Evolutionary conservation across 2,888 invertebrate species (phyloP).

Genomic region (Penaeus monodon): DNA sequence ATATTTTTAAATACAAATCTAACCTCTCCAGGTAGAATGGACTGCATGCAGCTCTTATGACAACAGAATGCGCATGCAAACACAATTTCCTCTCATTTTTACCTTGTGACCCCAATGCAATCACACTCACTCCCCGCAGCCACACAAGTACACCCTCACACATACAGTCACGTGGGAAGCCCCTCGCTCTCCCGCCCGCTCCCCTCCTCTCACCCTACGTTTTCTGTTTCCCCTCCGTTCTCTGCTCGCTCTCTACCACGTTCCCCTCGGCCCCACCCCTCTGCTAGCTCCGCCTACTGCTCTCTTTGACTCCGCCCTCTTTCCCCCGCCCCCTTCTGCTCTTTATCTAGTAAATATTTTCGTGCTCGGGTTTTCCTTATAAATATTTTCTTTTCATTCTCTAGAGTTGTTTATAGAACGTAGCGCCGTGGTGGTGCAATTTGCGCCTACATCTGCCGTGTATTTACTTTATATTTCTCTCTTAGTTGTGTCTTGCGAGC

Average conservation of each 20-base stretch:
- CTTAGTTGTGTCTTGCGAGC: no score
- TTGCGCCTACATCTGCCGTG: no score
- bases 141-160: slow-evolving; percentile 30
- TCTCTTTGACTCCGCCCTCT: slow-evolving; percentile 39
- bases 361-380: background rate
- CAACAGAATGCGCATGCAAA: no score
- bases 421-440: no score
- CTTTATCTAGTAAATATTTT: slow-evolving; percentile 23
- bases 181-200: background rate
- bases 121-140: slow-evolving; percentile 2
- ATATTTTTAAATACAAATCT: no score
- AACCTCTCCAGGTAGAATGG: no score
- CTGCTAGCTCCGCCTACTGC: slow-evolving; percentile 40
- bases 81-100: no score
- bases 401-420: no score
- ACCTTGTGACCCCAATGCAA: no score
- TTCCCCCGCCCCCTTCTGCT: slow-evolving; percentile 33
- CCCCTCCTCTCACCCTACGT: slow-evolving; percentile 29
- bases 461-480: no score
- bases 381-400: background rate
- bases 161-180: slow-evolving; percentile 29
- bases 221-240: slow-evolving; percentile 49
- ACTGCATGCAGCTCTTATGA: no score
- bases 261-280: slow-evolving; percentile 39
- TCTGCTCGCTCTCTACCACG: slow-evolving; percentile 10